Evolutionary conservation across 2,888 invertebrate species (phyloP).

Genomic region (Philereme transversata): DNA sequence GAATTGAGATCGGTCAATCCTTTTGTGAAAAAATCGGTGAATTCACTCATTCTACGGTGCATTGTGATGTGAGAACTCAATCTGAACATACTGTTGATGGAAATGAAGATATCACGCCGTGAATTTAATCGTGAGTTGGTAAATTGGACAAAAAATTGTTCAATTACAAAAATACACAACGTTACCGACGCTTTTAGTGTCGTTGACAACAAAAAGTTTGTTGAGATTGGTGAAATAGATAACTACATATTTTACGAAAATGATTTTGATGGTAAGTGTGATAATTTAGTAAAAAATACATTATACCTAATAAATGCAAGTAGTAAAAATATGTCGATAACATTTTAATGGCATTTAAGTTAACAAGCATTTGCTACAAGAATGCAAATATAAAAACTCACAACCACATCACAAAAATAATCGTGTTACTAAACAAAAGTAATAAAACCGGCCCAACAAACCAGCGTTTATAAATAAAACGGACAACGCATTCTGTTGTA

Average conservation of each 20-base stretch:
- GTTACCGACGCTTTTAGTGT: constrained; percentile 9
- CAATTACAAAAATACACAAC: constrained; percentile 23
- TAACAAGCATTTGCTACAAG: constrained; percentile 36
- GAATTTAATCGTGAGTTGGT: constrained; percentile 42
- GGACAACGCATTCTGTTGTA: constrained; percentile 43
- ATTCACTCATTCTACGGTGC: constrained; percentile 71
- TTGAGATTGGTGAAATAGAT: too few species aligned
- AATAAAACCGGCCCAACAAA: constrained; percentile 43
- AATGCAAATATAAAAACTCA: constrained; percentile 30
- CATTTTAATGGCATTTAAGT: constrained; percentile 45
- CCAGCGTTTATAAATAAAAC: constrained; percentile 44
- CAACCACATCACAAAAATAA: constrained; percentile 30
- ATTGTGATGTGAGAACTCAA: constrained; percentile 84
- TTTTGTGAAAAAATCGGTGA: constrained; percentile 79
- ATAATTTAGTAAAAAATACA: too few species aligned
- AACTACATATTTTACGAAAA: too few species aligned
- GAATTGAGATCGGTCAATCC: constrained; percentile 82
- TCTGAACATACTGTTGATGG: constrained; percentile 68
- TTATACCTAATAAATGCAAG: too few species aligned
- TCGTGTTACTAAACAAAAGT: constrained; percentile 29
- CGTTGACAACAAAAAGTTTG: constrained; percentile 9
- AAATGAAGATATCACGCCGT: constrained; percentile 71
- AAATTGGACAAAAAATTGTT: constrained; percentile 30
- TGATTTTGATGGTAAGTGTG: too few species aligned
- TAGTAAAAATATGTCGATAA: not conserved